Percentiles rank a stretch among this genome's conserved stretches.
These are phyloP conservation scores for Cyclargus thomasi DNA, from an alignment of 1,140 invertebrate genomes.

Conservation along the genomic window DNA sequence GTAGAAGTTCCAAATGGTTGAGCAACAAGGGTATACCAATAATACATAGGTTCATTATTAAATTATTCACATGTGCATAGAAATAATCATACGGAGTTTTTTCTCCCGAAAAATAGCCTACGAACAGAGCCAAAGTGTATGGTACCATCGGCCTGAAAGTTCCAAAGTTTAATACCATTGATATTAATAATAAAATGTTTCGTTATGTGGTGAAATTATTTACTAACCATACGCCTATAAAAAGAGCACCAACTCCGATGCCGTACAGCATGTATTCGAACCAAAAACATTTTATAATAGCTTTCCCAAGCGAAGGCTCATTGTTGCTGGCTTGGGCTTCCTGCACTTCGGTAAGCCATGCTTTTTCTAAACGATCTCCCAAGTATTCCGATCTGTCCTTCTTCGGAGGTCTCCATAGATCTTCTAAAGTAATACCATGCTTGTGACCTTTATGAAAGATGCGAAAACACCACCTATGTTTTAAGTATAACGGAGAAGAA, in stretches of 20 bases:
- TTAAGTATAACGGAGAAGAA: too few species aligned
- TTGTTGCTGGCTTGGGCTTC: background rate
- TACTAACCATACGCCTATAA: background rate
- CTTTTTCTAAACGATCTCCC: background rate
- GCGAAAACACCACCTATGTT: constrained; percentile 1
- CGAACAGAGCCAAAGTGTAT: background rate
- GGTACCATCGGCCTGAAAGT: constrained; percentile 6
- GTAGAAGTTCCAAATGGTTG: constrained; percentile 7
- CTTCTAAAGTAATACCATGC: background rate
- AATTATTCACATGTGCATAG: background rate
- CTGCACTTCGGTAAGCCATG: background rate
- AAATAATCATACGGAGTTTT: background rate
- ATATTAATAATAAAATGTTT: too few species aligned
- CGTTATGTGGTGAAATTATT: background rate
- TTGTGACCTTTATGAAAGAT: background rate
- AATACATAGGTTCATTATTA: constrained; percentile 1
- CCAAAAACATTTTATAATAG: background rate
- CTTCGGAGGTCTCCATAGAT: background rate
- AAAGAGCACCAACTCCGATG: background rate
- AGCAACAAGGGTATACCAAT: background rate
- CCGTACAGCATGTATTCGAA: background rate
- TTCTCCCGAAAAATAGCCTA: background rate
- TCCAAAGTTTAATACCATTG: background rate
- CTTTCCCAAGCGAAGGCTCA: background rate
- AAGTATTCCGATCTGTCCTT: background rate